Conservation (phyloP, 2,888 invertebrate species). For the Pristionchus mayeri region DNA sequence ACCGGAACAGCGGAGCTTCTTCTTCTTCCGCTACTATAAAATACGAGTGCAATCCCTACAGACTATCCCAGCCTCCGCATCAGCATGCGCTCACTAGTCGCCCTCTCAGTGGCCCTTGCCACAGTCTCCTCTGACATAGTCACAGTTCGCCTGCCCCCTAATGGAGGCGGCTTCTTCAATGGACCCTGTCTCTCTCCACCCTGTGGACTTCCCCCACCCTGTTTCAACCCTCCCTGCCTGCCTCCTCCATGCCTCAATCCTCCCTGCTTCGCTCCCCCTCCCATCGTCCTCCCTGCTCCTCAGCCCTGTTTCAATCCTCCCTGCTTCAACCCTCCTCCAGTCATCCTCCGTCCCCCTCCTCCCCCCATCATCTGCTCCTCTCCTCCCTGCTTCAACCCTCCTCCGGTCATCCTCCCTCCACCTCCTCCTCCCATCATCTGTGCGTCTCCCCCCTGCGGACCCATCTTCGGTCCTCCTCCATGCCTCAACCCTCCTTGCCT, state of each 20-base stretch:
- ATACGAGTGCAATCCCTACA: background rate
- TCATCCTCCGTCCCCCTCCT: background rate
- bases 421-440: no score
- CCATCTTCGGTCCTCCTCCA: conserved; percentile 1
- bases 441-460: conserved; percentile 24
- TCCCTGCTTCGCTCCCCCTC: conserved; percentile 9
- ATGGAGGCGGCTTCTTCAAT: no score
- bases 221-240: conserved; percentile 6
- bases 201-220: background rate
- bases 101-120: background rate
- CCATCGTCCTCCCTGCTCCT: background rate
- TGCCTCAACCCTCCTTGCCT: conserved; percentile 11
- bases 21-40: background rate
- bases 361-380: background rate
- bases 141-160: conserved; percentile 4
- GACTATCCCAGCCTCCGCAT: background rate
- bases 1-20: conserved; percentile 12
- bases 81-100: background rate
- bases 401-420: background rate
- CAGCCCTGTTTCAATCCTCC: background rate
- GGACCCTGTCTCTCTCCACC: background rate
- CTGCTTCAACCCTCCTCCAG: background rate
- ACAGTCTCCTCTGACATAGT: conserved; percentile 3
- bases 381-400: conserved; percentile 6
- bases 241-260: background rate